Evolutionary conservation across 2,888 invertebrate species (phyloP), one percentile per base, ranked within the genome.

Genomic region (Drosophila recens): DNA sequence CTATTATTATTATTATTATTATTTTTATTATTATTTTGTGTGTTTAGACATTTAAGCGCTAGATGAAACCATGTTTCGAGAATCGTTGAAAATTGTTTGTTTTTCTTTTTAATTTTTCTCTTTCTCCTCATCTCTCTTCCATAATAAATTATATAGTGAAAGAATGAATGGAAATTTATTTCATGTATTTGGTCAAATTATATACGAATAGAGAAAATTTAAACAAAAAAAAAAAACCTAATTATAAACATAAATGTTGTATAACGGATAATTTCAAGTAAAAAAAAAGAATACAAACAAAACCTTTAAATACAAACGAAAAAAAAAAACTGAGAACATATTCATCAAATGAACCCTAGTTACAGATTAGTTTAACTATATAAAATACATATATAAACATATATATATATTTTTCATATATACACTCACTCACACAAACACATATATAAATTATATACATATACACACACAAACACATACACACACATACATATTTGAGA

Each of bases 311-410:
- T 73, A 71, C 79, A 70, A 72, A 71, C 56, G 45, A 45, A n/a
- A 27, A 27, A 33, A 71, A 45, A 76, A 70, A 75, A 84, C 79
- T 84, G 89, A 84, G 81, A 88, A 84, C 82, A 86, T 89, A 85
- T 72, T 89, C 90, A 89, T 86, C 76, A 82, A 89, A 87, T 89
- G 85, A 86, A 74, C 84, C 84, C 89, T 84, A 89, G 89, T 84
- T 87, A 84, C 87, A 86, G 84, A 78, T 84, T 84, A 89, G 89
- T 84, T 84, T 87, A 84, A 89, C 84, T 89, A 84, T 79, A 82
- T 67, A 79, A 54, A 54, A 68, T 61, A 52, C 48, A 66, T 70
- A 69, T 52, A 82, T 65, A 86, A 57, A 86, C 67, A 20, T 6
- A 27, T 27, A 79, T 64, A 76, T 79, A 74, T 76, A 79, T 76